Evolutionary conservation across 2,113 vertebrate species (phyloP).

Genomic region (Chrysemys picta): DNA sequence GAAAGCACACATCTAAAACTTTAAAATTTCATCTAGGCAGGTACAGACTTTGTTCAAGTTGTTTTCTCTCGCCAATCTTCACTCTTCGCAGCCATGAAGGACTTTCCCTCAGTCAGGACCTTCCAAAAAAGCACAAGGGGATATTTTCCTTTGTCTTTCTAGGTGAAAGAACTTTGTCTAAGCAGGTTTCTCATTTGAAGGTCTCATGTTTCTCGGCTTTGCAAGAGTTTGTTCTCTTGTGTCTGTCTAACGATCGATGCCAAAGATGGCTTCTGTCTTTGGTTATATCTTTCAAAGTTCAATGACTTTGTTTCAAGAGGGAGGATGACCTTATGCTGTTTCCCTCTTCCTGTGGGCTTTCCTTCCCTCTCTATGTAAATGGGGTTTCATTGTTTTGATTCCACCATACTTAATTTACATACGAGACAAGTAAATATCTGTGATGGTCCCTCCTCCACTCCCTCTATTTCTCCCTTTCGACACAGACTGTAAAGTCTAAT

Average conservation of each 20-base stretch:
- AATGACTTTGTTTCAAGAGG: background rate
- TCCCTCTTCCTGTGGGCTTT: background rate
- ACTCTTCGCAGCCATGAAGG: background rate
- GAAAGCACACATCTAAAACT: background rate
- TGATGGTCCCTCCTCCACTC: background rate
- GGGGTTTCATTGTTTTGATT: background rate
- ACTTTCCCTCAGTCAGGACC: background rate
- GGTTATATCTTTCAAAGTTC: background rate
- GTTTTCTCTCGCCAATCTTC: background rate
- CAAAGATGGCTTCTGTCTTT: background rate
- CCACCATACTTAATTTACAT: background rate
- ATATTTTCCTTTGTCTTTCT: background rate
- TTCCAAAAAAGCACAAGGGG: background rate
- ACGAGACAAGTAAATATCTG: background rate
- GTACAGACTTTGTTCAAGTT: background rate
- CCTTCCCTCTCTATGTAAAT: background rate
- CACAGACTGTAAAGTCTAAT: background rate
- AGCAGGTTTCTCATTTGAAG: background rate
- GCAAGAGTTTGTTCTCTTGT: background rate
- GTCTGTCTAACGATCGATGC: background rate
- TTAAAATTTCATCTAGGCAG: background rate
- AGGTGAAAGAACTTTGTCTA: background rate
- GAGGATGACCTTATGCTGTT: background rate
- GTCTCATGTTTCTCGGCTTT: background rate
- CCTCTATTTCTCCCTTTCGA: background rate